Conservation (phyloP, 2,113 vertebrate genomes). For the Galbula dea region DNA sequence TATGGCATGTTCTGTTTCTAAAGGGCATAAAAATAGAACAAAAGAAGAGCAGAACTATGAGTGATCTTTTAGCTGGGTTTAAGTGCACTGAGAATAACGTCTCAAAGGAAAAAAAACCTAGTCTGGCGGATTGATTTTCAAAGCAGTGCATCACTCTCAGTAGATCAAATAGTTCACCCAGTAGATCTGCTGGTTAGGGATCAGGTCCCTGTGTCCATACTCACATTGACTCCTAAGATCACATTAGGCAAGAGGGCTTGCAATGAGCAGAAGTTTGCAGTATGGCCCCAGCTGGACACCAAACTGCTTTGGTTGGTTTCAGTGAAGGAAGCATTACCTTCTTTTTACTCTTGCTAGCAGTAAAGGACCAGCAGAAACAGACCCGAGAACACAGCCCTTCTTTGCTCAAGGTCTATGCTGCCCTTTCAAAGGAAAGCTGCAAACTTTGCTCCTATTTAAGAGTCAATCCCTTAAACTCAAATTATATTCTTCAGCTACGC, state of each 20-base stretch:
- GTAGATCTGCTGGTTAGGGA: neutral
- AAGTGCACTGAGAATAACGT: neutral
- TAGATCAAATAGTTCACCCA: neutral
- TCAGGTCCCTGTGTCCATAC: rapidly evolving
- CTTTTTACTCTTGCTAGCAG: neutral
- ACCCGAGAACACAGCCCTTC: neutral
- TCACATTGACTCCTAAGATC: neutral
- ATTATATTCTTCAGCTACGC: neutral
- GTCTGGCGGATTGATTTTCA: neutral
- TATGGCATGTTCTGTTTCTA: constrained; percentile 49
- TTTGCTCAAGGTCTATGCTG: neutral
- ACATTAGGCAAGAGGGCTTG: neutral
- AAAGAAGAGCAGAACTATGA: constrained; percentile 1
- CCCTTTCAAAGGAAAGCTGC: neutral
- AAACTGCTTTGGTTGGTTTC: neutral
- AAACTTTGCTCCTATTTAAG: neutral
- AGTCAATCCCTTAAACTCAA: neutral
- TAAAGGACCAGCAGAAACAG: neutral
- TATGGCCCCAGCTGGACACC: neutral
- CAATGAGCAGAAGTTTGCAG: neutral
- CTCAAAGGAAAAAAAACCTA: neutral
- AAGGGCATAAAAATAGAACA: constrained; percentile 34
- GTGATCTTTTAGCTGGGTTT: neutral
- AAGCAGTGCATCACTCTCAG: neutral
- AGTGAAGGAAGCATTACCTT: neutral